Conservation (phyloP, 1,140 invertebrate genomes). For the Macrosteles quadrilineatus region DNA sequence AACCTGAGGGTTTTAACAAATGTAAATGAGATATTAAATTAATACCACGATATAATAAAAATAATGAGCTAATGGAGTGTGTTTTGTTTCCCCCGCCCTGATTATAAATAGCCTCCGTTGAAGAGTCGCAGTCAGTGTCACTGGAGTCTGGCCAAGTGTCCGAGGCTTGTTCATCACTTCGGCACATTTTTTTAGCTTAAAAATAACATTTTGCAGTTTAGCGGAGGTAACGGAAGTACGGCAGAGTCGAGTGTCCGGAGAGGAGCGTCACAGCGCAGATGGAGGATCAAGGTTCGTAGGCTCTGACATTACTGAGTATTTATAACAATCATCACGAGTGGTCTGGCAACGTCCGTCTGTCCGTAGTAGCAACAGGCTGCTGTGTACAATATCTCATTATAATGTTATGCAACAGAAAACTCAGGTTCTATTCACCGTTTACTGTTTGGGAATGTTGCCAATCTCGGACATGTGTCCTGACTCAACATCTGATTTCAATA, state of each 20-base stretch:
- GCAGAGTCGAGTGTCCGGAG: neutral
- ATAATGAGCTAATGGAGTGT: neutral
- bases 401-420: too few relatives aligned
- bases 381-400: too few relatives aligned
- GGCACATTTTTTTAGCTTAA: conserved; percentile 2
- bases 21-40: conserved; percentile 32
- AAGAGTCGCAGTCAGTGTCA: neutral
- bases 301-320: neutral
- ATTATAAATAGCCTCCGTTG: too few relatives aligned
- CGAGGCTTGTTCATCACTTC: neutral
- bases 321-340: conserved; percentile 9
- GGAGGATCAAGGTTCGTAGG: neutral
- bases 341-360: conserved; percentile 1
- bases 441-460: too few relatives aligned
- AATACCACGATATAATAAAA: conserved; percentile 29
- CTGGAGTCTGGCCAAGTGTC: neutral
- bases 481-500: too few relatives aligned
- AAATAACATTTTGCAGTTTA: conserved; percentile 22
- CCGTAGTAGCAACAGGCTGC: conserved; percentile 23
- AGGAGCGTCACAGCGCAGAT: neutral
- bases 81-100: too few relatives aligned
- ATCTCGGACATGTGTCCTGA: too few relatives aligned
- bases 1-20: neutral
- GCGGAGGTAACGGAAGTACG: neutral
- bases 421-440: too few relatives aligned